Evolutionary conservation across 2,797 vertebrate genomes (phyloP).

Genomic region (Netta rufina): DNA sequence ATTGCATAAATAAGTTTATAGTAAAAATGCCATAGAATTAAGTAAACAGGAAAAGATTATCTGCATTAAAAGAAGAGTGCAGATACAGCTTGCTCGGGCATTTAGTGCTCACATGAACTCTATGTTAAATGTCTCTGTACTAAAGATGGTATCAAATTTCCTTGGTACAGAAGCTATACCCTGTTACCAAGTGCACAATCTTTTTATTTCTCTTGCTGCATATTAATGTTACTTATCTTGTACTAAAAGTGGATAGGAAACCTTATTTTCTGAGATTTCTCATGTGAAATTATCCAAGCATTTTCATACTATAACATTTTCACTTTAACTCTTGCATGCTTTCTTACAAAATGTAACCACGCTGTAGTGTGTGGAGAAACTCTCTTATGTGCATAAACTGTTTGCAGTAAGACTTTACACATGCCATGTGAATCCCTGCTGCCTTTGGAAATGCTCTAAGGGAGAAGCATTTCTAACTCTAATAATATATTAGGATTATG

Average conservation of each 20-base stretch:
- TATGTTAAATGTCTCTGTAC: slow-evolving; percentile 27
- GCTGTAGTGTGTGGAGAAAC: neutral
- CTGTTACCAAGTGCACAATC: neutral
- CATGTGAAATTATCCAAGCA: neutral
- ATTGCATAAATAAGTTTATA: neutral
- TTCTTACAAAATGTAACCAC: neutral
- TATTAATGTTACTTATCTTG: neutral
- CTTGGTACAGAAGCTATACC: neutral
- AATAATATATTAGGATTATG: slow-evolving; percentile 70
- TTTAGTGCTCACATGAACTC: slow-evolving; percentile 14
- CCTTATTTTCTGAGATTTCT: neutral
- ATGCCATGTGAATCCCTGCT: slow-evolving; percentile 40
- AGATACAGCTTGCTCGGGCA: neutral
- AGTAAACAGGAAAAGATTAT: slow-evolving; percentile 6
- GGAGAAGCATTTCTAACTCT: slow-evolving; percentile 65
- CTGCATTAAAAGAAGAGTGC: slow-evolving; percentile 14
- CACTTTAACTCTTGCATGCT: neutral
- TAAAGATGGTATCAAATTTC: neutral
- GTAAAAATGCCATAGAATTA: neutral
- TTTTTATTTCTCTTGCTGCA: slow-evolving; percentile 27
- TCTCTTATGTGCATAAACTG: neutral
- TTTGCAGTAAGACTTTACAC: slow-evolving; percentile 35
- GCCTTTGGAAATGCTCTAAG: slow-evolving; percentile 40
- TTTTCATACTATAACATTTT: neutral
- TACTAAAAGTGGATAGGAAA: neutral